phyloP scores from a whole-genome alignment of 2,888 invertebrate genomes.

The Noctua janthe region DNA sequence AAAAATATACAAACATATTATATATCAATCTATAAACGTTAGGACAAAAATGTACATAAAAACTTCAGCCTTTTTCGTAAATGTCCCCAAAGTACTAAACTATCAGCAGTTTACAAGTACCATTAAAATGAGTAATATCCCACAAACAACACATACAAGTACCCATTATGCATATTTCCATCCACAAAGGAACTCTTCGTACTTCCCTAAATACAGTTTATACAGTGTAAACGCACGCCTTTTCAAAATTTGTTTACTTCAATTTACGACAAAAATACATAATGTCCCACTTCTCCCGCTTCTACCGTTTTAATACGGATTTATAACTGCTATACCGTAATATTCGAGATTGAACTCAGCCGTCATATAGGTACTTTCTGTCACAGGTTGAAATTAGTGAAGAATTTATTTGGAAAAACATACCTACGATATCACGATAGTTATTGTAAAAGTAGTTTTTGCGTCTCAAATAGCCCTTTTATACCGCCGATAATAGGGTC shows the following conservation, averaged over 20 bases:
- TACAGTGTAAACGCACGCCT: constrained; percentile 23
- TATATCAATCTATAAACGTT: neutral
- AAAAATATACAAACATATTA: neutral
- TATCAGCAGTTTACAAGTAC: constrained; percentile 3
- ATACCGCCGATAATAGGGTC: neutral
- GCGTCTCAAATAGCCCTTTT: neutral
- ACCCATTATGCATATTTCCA: neutral
- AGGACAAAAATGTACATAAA: neutral
- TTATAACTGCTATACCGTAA: constrained; percentile 19
- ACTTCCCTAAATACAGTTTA: constrained; percentile 18
- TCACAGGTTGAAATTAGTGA: constrained; percentile 11
- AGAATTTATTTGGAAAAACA: constrained; percentile 1
- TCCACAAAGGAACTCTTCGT: constrained; percentile 17
- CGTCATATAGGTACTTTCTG: constrained; percentile 9
- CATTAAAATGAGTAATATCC: constrained; percentile 18
- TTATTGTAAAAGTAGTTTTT: neutral
- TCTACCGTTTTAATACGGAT: constrained; percentile 27
- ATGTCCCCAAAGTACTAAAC: neutral
- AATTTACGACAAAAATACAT: constrained; percentile 50
- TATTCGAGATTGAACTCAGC: constrained; percentile 30
- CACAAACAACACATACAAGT: constrained; percentile 19
- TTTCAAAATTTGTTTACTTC: constrained; percentile 49
- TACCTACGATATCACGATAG: neutral
- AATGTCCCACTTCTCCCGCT: constrained; percentile 10
- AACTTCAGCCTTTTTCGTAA: neutral